Evolutionary conservation across 2,888 invertebrate species (phyloP).

Genomic region (Portevinia maculata): DNA sequence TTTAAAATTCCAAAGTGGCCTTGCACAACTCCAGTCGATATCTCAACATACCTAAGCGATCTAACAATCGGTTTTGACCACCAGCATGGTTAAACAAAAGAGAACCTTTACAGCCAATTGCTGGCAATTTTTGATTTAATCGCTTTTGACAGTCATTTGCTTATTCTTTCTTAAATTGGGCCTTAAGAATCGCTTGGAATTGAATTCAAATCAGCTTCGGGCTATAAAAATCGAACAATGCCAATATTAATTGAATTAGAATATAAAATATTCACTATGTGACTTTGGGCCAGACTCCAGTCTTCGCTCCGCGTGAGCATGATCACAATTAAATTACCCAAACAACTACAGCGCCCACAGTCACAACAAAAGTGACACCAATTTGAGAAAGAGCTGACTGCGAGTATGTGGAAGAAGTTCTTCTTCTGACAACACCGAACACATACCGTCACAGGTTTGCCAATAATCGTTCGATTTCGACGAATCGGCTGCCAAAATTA

Average conservation of each 20-base stretch:
- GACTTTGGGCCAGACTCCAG: conserved; percentile 60
- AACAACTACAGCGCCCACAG: conserved; percentile 41
- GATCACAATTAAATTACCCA: conserved; percentile 73
- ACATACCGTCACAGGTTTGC: conserved; percentile 31
- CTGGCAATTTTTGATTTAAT: conserved; percentile 20
- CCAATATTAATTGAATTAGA: conserved; percentile 63
- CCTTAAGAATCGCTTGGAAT: conserved; percentile 38
- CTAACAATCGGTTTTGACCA: conserved; percentile 16
- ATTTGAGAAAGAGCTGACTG: conserved; percentile 45
- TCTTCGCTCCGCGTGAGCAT: conserved; percentile 35
- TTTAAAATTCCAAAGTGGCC: background rate
- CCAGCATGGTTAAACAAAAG: conserved; percentile 16
- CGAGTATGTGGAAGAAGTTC: background rate
- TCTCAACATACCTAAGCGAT: background rate
- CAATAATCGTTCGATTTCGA: conserved; percentile 53
- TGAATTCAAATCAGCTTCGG: conserved; percentile 55
- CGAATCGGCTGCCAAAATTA: conserved; percentile 64
- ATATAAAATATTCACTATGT: conserved; percentile 60
- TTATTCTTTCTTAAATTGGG: conserved; percentile 39
- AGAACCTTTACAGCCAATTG: background rate
- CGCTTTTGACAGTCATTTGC: conserved; percentile 17
- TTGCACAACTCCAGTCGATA: background rate
- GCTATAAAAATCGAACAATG: conserved; percentile 55
- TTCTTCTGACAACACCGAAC: conserved; percentile 31
- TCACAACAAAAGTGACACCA: conserved; percentile 61